Percentiles rank a stretch among this genome's conserved stretches.
Evolutionary conservation across 2,888 invertebrate genomes (phyloP).

Genomic region (Volucella inflata): DNA sequence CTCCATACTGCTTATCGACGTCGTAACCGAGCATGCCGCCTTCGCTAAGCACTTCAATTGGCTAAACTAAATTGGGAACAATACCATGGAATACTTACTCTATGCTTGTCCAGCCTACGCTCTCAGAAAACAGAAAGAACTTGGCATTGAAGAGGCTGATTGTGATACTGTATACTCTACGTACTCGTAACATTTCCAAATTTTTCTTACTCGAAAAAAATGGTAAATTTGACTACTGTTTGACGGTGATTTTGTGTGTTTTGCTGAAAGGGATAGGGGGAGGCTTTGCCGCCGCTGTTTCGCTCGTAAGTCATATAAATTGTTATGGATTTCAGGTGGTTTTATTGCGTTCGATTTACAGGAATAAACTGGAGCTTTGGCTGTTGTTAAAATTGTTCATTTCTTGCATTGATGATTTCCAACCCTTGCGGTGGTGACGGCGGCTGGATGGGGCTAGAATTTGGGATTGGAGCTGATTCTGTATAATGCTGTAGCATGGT

Average conservation of each 20-base stretch:
- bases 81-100: too few species aligned
- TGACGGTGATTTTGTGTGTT: conserved; percentile 13
- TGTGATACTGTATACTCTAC: too few species aligned
- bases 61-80: too few species aligned
- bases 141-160: too few species aligned
- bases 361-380: conserved; percentile 68
- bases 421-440: conserved; percentile 33
- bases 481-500: not conserved
- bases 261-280: not conserved
- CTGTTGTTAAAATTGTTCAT: conserved; percentile 71
- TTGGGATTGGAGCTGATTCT: too few species aligned
- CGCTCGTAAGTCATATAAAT: conserved; percentile 69
- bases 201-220: too few species aligned
- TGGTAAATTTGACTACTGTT: conserved; percentile 24
- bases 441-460: not conserved
- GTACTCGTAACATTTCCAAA: too few species aligned
- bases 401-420: conserved; percentile 72
- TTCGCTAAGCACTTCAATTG: too few species aligned
- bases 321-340: conserved; percentile 75
- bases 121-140: too few species aligned
- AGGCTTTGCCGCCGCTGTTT: not conserved
- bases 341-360: conserved; percentile 73
- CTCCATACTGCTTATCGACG: too few species aligned
- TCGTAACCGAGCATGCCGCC: too few species aligned
- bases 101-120: too few species aligned